Base-by-base conservation (phyloP, 2,888 invertebrate species). In the Xestobium rufovillosum region DNA sequence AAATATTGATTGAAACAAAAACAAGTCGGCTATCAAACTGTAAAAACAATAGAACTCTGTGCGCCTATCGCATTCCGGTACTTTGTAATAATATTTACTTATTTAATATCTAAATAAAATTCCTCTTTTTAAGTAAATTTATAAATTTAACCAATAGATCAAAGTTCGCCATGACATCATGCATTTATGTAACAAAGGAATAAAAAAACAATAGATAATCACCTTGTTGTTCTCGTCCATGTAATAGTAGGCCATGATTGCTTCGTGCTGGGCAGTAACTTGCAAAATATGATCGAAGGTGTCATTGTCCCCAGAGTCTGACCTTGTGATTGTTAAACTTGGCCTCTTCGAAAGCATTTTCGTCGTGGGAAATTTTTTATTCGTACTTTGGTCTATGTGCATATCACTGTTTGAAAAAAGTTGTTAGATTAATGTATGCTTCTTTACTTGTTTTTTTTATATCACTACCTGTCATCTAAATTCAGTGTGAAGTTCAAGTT, bases 171-270 rank as follows among this genome's bases (percentile, higher is more conserved):
- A 27, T 27, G 11, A 27, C 11, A n/a, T 27, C 11, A 27, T 27
- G 11, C 9, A 27, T n/a, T n/a, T n/a, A n/a, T n/a, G n/a, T n/a
- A n/a, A n/a, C n/a, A n/a, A n/a, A n/a, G n/a, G n/a, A n/a, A n/a
- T n/a, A n/a, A n/a, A n/a, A n/a, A n/a, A n/a, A n/a, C n/a, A n/a
- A n/a, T n/a, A n/a, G n/a, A n/a, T 31, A 27, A 27, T 51, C 61
- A 80, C 83, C 72, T 86, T 82, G 63, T 88, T 86, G 54, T 87
- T 78, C 51, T 83, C 81, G 61, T 91, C 90, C 60, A 86, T 78
- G 62, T 91, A 94, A 67, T 92, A 91, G 67, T 87, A 92, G 1
- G 90, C 84, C 71, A 92, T 85, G 4, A 89, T 70, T 0, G 91
- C 84, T 51, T 94, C 92, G 56, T 91, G 88, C 51, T 87, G 81